Evolutionary conservation across 2,888 invertebrate genomes (phyloP).

Genomic region (Acrobasis repandana): DNA sequence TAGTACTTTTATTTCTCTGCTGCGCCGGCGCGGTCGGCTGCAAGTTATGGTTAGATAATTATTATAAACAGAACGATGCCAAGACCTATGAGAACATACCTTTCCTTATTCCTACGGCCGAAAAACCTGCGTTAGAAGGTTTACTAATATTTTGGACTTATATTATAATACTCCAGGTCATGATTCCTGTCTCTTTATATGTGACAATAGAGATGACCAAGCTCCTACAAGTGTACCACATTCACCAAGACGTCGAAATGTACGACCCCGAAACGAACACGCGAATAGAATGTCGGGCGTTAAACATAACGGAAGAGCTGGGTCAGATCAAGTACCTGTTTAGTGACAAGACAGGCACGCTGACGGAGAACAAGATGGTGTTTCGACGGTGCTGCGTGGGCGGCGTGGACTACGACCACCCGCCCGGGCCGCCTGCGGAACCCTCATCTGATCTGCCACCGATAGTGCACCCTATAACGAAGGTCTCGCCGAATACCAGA

Average conservation of each 20-base stretch:
- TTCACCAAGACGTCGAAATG: conserved; percentile 94
- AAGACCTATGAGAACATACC: conserved; percentile 76
- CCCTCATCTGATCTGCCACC: conserved; percentile 79
- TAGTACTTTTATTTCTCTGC: conserved; percentile 94
- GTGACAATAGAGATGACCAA: conserved; percentile 98
- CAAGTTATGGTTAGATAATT: conserved; percentile 90
- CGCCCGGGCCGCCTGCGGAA: conserved; percentile 87
- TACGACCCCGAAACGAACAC: conserved; percentile 93
- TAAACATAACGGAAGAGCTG: conserved; percentile 98
- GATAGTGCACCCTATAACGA: conserved; percentile 72
- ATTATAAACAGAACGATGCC: conserved; percentile 54
- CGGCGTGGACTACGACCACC: conserved; percentile 95
- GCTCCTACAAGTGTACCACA: conserved; percentile 96
- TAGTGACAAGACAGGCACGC: conserved; percentile 98
- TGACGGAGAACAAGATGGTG: conserved; percentile 99
- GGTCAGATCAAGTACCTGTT: conserved; percentile 96
- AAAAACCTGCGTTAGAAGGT: conserved; percentile 87
- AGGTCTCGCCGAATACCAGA: conserved; percentile 69
- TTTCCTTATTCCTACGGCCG: conserved; percentile 84
- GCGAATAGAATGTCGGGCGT: conserved; percentile 90
- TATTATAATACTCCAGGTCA: conserved; percentile 97
- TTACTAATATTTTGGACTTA: conserved; percentile 97
- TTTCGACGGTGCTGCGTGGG: conserved; percentile 95
- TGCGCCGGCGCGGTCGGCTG: conserved; percentile 95
- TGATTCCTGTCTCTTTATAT: conserved; percentile 98